Evolutionary conservation across 2,797 vertebrate species (phyloP).

Genomic region (Argyrosomus regius): DNA sequence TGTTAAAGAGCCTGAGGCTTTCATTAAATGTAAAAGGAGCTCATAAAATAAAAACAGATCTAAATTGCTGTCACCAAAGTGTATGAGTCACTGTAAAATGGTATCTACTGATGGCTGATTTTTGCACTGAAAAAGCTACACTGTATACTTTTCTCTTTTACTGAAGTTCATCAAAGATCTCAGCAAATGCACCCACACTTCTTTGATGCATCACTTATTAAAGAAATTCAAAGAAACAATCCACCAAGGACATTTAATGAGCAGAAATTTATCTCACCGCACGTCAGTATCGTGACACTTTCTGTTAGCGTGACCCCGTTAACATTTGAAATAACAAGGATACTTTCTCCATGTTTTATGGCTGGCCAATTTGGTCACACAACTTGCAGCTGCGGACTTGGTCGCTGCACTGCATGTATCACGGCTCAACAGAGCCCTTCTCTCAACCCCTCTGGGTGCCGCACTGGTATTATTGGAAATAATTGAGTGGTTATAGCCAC

Average conservation of each 20-base stretch:
- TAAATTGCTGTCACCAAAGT: constrained; percentile 13
- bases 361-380: background rate
- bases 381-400: constrained; percentile 13
- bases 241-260: constrained; percentile 31
- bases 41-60: constrained; percentile 11
- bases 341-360: background rate
- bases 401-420: constrained; percentile 28
- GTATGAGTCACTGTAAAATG: background rate
- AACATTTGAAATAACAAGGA: constrained; percentile 16
- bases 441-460: constrained; percentile 43
- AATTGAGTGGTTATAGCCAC: constrained; percentile 68
- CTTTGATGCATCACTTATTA: constrained; percentile 8
- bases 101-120: background rate
- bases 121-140: background rate
- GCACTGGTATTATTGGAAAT: constrained; percentile 67
- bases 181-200: background rate
- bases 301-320: constrained; percentile 3
- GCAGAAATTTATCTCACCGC: background rate
- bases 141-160: background rate
- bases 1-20: constrained; percentile 7
- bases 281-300: constrained; percentile 7
- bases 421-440: constrained; percentile 35
- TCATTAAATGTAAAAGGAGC: constrained; percentile 15
- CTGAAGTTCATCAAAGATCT: constrained; percentile 9
- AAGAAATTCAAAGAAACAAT: constrained; percentile 12